phyloP scores from a whole-genome alignment of 2,113 vertebrate species.

The Gambusia affinis region DNA sequence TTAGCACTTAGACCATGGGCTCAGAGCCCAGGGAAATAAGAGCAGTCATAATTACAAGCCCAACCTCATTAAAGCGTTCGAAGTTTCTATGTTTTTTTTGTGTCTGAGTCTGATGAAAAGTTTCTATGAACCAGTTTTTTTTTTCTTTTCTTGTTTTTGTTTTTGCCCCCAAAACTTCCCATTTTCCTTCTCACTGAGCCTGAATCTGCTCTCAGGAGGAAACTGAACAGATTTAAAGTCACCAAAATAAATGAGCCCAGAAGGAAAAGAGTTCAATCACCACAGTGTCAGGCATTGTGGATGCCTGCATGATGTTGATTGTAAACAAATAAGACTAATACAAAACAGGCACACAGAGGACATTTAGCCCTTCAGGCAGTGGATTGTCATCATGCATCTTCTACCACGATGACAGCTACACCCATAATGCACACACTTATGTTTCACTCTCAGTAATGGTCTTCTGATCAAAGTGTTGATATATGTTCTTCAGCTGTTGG shows the following conservation, averaged over 20 bases:
- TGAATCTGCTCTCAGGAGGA: constrained; percentile 20
- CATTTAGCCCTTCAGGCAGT: constrained; percentile 29
- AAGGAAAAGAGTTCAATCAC: constrained; percentile 27
- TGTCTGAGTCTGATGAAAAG: constrained; percentile 8
- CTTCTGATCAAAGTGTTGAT: constrained; percentile 54
- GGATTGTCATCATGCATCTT: constrained; percentile 33
- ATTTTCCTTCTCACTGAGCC: constrained; percentile 1
- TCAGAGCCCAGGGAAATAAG: constrained; percentile 47
- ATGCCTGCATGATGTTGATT: constrained; percentile 15
- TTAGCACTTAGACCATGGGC: constrained; percentile 47
- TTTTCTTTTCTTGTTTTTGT: constrained; percentile 20
- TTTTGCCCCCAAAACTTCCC: neutral
- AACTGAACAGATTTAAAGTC: constrained; percentile 20
- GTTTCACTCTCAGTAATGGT: constrained; percentile 30
- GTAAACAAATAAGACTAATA: constrained; percentile 17
- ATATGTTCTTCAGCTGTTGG: constrained; percentile 47
- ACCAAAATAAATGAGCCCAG: constrained; percentile 31
- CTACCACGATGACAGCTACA: neutral
- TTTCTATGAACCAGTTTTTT: neutral
- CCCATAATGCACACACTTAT: neutral
- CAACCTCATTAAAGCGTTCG: constrained; percentile 64
- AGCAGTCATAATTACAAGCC: constrained; percentile 51
- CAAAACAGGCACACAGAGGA: constrained; percentile 25
- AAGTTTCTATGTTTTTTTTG: neutral
- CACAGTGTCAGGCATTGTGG: constrained; percentile 9